Conservation (phyloP, 2,113 vertebrate genomes). For the Regulus satrapa region DNA sequence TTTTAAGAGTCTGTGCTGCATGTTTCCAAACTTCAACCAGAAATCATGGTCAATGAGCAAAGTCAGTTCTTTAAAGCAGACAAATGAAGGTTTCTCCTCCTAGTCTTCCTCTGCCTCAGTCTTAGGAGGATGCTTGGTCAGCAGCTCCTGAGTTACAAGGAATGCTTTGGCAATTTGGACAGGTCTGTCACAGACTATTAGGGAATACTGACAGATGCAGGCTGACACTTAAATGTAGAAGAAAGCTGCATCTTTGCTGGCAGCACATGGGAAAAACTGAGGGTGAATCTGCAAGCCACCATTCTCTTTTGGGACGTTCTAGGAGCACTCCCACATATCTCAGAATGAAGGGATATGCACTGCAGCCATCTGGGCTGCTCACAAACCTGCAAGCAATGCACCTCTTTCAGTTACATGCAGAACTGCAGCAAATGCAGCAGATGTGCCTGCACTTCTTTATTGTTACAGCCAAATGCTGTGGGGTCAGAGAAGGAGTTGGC, state of each 20-base stretch:
- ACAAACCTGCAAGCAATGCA: fast-evolving
- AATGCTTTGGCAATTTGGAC: neutral
- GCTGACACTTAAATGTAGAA: neutral
- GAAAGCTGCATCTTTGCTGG: neutral
- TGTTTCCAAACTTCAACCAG: neutral
- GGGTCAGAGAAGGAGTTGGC: neutral
- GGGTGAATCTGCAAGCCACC: neutral
- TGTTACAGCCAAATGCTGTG: neutral
- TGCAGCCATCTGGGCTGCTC: neutral
- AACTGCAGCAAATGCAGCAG: neutral
- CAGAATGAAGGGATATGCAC: neutral
- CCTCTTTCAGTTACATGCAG: neutral
- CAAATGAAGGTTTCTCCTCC: neutral
- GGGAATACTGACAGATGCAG: neutral
- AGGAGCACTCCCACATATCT: neutral
- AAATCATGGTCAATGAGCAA: neutral
- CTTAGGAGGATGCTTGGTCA: neutral
- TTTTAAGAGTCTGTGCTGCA: neutral
- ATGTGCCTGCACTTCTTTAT: fast-evolving
- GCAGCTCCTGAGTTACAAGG: neutral
- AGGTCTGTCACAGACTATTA: neutral
- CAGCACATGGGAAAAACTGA: neutral
- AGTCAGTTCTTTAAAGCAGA: neutral
- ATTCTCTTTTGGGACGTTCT: neutral
- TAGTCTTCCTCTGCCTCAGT: neutral